Percentiles rank a stretch among this genome's conserved stretches.
Conservation (phyloP, 2,113 vertebrate species). For the Oreotrochilus melanogaster region DNA sequence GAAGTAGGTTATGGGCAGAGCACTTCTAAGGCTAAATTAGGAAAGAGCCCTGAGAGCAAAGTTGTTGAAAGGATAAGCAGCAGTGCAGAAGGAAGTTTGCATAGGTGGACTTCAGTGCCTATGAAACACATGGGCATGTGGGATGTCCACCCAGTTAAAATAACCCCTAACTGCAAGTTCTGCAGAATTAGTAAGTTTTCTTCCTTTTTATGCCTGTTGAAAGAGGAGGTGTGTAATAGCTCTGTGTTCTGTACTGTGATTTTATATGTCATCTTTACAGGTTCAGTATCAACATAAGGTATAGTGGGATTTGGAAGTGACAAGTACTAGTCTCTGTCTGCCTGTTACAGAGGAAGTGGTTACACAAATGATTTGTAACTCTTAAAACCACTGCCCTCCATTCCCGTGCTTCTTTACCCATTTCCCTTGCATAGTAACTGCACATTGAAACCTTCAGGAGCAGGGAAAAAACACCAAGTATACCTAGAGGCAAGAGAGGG, state of each 20-base stretch:
- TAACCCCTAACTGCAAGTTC: not conserved
- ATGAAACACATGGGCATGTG: not conserved
- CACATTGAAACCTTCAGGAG: not conserved
- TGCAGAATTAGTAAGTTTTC: not conserved
- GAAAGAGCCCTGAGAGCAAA: not conserved
- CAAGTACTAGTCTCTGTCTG: not conserved
- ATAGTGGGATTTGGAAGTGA: accelerated
- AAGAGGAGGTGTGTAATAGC: not conserved
- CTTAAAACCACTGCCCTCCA: not conserved
- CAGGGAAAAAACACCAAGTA: not conserved
- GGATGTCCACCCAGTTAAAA: not conserved
- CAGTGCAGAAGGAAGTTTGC: not conserved
- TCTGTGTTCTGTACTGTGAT: not conserved
- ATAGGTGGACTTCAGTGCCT: not conserved
- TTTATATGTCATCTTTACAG: not conserved
- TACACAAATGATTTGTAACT: not conserved
- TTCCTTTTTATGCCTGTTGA: not conserved
- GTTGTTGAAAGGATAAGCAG: not conserved
- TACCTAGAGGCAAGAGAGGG: not conserved
- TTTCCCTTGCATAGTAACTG: not conserved
- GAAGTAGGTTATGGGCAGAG: not conserved
- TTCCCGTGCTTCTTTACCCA: not conserved
- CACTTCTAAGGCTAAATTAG: not conserved
- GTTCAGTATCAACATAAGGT: not conserved
- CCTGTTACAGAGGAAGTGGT: not conserved